These are phyloP conservation scores for Musca domestica DNA, from an alignment of 1,140 invertebrate genomes.

Conservation along the genomic window DNA sequence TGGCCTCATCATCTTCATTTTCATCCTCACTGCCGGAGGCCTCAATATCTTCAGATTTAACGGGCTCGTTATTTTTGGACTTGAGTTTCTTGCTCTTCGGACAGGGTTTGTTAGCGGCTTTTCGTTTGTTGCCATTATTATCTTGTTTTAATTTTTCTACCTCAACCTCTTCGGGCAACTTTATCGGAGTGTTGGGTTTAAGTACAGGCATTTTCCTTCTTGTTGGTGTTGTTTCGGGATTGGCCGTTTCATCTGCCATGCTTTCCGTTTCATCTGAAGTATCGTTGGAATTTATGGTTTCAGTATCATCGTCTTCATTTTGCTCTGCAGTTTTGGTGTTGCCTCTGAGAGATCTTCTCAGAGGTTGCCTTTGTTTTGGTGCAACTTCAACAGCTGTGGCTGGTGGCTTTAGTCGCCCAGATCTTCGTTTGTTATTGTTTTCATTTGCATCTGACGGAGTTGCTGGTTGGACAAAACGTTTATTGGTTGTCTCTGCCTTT, in stretches of 20 bases:
- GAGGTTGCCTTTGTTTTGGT: background rate
- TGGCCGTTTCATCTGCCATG: background rate
- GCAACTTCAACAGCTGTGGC: background rate
- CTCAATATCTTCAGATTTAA: background rate
- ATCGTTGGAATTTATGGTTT: background rate
- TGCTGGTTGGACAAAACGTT: background rate
- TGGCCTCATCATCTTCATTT: background rate
- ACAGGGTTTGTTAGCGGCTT: background rate
- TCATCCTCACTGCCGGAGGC: background rate
- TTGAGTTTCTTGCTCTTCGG: background rate
- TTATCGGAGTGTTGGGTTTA: conserved; percentile 4
- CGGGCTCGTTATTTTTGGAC: background rate
- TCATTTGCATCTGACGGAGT: no score
- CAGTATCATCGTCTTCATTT: background rate
- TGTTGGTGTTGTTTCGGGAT: background rate
- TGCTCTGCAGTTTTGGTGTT: background rate
- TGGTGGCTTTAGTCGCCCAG: background rate
- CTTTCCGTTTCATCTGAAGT: background rate
- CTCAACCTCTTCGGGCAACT: background rate
- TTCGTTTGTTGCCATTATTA: background rate
- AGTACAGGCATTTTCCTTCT: background rate
- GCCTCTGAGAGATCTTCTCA: conserved; percentile 4
- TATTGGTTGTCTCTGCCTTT: background rate
- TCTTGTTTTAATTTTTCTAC: background rate
- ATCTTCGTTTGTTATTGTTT: background rate